Conservation (phyloP, 2,888 invertebrate genomes). For the Thereva unica region DNA sequence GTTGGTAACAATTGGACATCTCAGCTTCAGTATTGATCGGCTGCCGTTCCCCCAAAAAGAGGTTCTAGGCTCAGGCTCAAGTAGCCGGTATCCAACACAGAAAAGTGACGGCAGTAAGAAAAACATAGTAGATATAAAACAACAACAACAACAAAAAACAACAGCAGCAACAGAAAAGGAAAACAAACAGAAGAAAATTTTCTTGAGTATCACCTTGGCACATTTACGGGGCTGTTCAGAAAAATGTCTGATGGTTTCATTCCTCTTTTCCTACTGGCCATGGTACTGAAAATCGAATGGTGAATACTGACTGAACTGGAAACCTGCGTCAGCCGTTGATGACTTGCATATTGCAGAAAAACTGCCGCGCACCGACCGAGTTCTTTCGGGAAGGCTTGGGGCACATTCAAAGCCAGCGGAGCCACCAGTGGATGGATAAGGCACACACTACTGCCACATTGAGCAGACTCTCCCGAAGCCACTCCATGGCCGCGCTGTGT, state of each 20-base stretch:
- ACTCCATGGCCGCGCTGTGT: background rate
- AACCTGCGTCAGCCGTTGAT: slow-evolving; percentile 34
- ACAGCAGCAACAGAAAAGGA: slow-evolving; percentile 8
- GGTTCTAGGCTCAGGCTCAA: background rate
- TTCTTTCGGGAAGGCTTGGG: slow-evolving; percentile 16
- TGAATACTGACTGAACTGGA: background rate
- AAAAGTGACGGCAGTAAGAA: slow-evolving; percentile 32
- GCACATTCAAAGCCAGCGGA: slow-evolving; percentile 13
- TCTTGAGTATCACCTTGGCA: slow-evolving; percentile 40
- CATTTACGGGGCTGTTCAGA: slow-evolving; percentile 31
- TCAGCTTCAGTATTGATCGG: background rate
- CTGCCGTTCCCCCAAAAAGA: no score
- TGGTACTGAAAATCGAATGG: slow-evolving; percentile 4
- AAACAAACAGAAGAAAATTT: slow-evolving; percentile 33
- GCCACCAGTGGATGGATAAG: slow-evolving; percentile 22
- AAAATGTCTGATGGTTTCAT: slow-evolving; percentile 27
- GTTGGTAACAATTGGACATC: slow-evolving; percentile 1
- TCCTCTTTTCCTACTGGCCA: slow-evolving; percentile 28
- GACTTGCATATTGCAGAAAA: slow-evolving; percentile 37
- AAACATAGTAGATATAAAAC: background rate
- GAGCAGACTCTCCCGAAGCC: background rate
- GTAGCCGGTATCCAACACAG: slow-evolving; percentile 26
- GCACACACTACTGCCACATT: background rate
- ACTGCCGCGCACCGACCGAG: slow-evolving; percentile 18
- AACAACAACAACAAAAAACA: no score